These are phyloP conservation scores for Anastatus disparis DNA, from an alignment of 1,140 invertebrate species.

Conservation along the genomic window DNA sequence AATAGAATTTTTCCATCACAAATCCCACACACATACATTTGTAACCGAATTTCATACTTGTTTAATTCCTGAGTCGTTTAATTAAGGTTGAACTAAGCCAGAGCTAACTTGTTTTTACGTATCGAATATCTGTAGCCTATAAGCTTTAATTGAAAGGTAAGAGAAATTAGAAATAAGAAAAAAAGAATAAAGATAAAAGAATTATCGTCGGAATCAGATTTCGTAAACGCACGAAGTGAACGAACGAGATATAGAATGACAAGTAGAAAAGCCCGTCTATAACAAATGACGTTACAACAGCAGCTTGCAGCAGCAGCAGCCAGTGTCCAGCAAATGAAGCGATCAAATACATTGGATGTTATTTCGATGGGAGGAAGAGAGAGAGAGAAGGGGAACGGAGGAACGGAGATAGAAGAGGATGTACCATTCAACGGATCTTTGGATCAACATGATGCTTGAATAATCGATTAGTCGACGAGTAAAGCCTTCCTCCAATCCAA, in stretches of 20 bases:
- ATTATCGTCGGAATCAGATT: background rate
- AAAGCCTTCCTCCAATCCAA: too few relatives aligned
- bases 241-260: background rate
- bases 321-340: slow-evolving; percentile 5
- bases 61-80: too few relatives aligned
- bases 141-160: background rate
- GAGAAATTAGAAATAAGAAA: background rate
- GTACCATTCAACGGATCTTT: slow-evolving; percentile 1
- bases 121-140: too few relatives aligned
- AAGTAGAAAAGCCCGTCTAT: background rate
- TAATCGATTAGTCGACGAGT: slow-evolving; percentile 27
- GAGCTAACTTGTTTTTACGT: too few relatives aligned
- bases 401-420: too few relatives aligned
- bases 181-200: background rate
- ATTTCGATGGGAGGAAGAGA: too few relatives aligned
- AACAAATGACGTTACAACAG: background rate
- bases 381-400: too few relatives aligned
- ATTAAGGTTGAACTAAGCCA: too few relatives aligned
- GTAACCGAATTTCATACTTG: too few relatives aligned
- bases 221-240: background rate
- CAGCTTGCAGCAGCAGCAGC: background rate
- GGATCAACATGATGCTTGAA: background rate
- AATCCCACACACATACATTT: too few relatives aligned
- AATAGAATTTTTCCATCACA: too few relatives aligned
- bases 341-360: too few relatives aligned